Base-by-base conservation (phyloP, 2,888 invertebrate species). In the Drosophila testacea region DNA sequence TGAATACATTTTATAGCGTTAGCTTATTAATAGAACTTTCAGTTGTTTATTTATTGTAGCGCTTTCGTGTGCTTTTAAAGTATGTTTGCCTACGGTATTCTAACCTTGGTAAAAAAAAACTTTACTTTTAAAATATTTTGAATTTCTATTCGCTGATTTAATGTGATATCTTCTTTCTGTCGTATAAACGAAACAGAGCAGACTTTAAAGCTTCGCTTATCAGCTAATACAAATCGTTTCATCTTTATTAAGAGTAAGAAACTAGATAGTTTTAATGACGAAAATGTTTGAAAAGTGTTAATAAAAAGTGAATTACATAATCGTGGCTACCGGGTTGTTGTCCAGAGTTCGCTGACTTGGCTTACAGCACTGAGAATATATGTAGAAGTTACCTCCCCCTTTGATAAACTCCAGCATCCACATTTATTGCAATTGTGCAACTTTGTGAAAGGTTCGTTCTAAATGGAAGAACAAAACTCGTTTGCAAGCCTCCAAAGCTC, bases 331-430 rank as follows among this genome's bases (percentile, higher is more conserved):
- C 52, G 46, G 62, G 28, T 56, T 52, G 4, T 36, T 28, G 6
- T 16, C 30, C 46, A 64, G 68, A 84, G 87, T 89, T 89, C 80
- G 83, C 76, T 84, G 89, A 63, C 88, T 87, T 57, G 67, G 28
- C 69, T 41, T 30, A 50, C 28, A 54, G 6, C n/a, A 38, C 27
- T 9, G 27, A 16, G 50, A 34, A 13, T 67, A 55, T 52, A 55
- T 30, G 6, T 7, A 30, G 30, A 36, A 46, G 48, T 36, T 60
- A 9, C 34, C 55, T 6, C 28, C 42, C 11, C 47, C 16, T 30
- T 30, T 16, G 9, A 22, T 22, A 48, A 7, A 7, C 41, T 16
- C 27, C 50, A 41, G 39, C 66, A 38, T 30, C 66, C 34, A 62
- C 63, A 42, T 22, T 60, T 16, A 41, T 42, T 87, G 71, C 83